These are phyloP conservation scores for Scelioninae gen. 1 DNA, from an alignment of 2,888 invertebrate species.

Conservation along the genomic window DNA sequence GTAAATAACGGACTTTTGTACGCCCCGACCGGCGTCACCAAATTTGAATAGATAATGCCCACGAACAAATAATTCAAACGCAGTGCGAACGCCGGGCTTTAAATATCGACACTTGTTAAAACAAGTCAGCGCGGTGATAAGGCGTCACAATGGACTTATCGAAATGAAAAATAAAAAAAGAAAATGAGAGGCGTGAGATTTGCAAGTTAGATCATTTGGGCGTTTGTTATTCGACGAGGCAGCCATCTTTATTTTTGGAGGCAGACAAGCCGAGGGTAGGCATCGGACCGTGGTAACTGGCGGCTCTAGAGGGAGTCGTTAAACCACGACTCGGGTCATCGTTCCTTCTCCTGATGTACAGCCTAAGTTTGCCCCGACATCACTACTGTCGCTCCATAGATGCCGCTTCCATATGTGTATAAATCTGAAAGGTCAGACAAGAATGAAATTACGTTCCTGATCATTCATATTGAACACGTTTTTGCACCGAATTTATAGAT, in stretches of 20 bases:
- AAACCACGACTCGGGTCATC: slow-evolving; percentile 82
- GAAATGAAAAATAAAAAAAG: slow-evolving; percentile 9
- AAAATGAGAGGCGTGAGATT: too few relatives aligned
- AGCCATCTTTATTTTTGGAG: slow-evolving; percentile 83
- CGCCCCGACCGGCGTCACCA: slow-evolving; percentile 37
- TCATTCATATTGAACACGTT: slow-evolving; percentile 38
- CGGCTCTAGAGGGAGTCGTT: slow-evolving; percentile 84
- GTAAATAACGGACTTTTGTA: slow-evolving; percentile 64
- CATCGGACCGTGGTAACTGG: slow-evolving; percentile 84
- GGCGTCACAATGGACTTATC: slow-evolving; percentile 47
- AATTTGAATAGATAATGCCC: slow-evolving; percentile 66
- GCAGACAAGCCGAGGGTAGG: slow-evolving; percentile 83
- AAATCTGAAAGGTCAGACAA: slow-evolving; percentile 63
- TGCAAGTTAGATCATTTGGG: slow-evolving; percentile 3
- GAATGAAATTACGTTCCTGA: slow-evolving; percentile 57
- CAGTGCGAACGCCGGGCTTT: slow-evolving; percentile 21
- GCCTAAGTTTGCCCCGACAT: slow-evolving; percentile 77
- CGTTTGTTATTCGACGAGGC: slow-evolving; percentile 54
- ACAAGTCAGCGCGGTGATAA: slow-evolving; percentile 51
- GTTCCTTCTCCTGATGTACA: slow-evolving; percentile 80
- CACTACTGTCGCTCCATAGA: slow-evolving; percentile 69
- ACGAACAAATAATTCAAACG: slow-evolving; percentile 55
- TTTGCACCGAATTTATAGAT: slow-evolving; percentile 23
- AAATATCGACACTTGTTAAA: slow-evolving; percentile 66
- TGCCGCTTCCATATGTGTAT: slow-evolving; percentile 50